Evolutionary conservation across 2,797 vertebrate genomes (phyloP).

Genomic region (Iguana delicatissima): DNA sequence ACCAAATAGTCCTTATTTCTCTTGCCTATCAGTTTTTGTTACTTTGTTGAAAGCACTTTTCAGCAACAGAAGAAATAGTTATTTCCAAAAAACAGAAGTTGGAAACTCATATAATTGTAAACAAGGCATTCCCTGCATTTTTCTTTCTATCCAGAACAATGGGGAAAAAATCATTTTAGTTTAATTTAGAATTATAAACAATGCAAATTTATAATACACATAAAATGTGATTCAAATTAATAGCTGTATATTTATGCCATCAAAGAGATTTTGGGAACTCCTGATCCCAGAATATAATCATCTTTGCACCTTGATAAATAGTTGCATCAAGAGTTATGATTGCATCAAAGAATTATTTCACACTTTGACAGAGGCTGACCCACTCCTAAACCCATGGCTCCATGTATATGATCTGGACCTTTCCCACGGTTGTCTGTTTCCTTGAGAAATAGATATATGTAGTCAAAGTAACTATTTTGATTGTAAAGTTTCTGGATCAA

Average conservation of each 20-base stretch:
- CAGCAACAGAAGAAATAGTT: neutral
- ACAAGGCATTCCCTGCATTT: neutral
- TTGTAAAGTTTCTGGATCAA: neutral
- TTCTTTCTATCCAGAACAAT: neutral
- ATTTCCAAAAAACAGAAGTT: neutral
- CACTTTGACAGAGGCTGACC: neutral
- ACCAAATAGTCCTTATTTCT: too few species aligned
- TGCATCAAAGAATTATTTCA: neutral
- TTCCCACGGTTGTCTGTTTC: neutral
- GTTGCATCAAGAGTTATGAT: too few species aligned
- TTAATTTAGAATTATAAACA: too few species aligned
- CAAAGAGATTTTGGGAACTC: neutral
- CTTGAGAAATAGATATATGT: neutral
- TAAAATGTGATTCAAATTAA: too few species aligned
- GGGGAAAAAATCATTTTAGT: neutral
- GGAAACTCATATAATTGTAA: neutral
- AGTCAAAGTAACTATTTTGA: too few species aligned
- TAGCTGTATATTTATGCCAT: neutral
- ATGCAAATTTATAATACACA: too few species aligned
- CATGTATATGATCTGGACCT: neutral
- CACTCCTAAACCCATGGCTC: neutral
- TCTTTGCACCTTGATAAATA: neutral
- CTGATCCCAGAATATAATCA: neutral
- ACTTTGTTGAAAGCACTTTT: neutral
- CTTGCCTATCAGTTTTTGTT: too few species aligned